Evolutionary conservation across 2,888 invertebrate genomes (phyloP), one percentile per base, ranked within the genome.

Genomic region (Ennomos erosarius): DNA sequence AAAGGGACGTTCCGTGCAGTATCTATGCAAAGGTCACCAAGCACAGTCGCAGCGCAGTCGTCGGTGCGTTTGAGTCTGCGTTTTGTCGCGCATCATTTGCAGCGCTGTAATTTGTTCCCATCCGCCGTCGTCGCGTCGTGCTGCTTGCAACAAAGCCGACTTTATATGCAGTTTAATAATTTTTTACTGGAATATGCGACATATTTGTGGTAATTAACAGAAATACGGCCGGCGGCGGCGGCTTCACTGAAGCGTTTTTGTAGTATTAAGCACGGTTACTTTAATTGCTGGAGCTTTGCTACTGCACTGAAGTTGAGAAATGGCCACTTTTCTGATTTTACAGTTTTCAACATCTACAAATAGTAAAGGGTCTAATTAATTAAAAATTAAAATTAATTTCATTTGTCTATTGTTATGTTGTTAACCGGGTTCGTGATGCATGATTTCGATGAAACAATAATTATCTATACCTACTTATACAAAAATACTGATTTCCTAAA

Each of bases 131-230:
- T 42, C 54, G 59, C 53, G 49, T 44, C 45, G 60, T 65, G 60
- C 44, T 64, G 67, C 65, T 64, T 62, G 59, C 55, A 50, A 63
- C 67, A 71, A 67, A 70, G 64, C 48, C 49, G 53, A 51, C 61
- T 50, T 55, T 62, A 57, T 62, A 57, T 50, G 37, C 47, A 38
- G 49, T 55, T 64, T 55, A 55, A 48, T 57, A 11, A 43, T 47
- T 49, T 61, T 62, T 59, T 61, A 36, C 34, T 62, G 36, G 71
- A 74, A 73, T 68, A 70, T 60, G 67, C 67, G 75, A 82, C 85
- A 87, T 88, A 89, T 89, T 88, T 88, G 85, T 75, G 81, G 87
- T 89, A 89, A 90, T 90, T 90, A 90, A 86, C 88, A 85, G 84
- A 79, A 75, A 77, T 76, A 81, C 79, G 77, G 72, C 77, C 77